These are phyloP conservation scores for Smutsia gigantea DNA, from an alignment of 2,797 vertebrate species.

Conservation along the genomic window DNA sequence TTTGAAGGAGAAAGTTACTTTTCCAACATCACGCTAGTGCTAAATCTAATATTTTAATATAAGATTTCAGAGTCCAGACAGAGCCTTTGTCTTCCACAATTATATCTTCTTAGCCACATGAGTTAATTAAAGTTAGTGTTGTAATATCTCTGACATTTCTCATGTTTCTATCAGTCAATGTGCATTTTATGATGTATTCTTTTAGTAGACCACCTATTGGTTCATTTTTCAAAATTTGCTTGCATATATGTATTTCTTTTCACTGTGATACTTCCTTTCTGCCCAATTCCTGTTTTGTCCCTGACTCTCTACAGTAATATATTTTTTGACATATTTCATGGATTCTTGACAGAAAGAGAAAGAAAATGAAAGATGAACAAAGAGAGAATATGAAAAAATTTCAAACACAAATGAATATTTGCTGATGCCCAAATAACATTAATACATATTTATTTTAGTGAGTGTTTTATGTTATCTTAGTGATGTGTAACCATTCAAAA, in stretches of 20 bases:
- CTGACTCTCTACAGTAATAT: not conserved
- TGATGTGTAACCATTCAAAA: not conserved
- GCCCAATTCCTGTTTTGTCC: not conserved
- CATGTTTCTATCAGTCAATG: not conserved
- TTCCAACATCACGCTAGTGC: not conserved
- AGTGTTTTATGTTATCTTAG: not conserved
- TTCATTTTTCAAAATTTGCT: not conserved
- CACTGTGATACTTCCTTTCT: not conserved
- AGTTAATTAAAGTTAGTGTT: not conserved
- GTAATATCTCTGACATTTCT: not conserved
- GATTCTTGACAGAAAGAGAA: not conserved
- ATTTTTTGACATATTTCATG: not conserved
- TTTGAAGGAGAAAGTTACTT: not conserved
- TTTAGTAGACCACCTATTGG: not conserved
- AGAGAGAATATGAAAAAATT: not conserved
- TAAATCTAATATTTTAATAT: not conserved
- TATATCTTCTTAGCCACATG: not conserved
- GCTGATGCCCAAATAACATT: not conserved
- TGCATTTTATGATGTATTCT: not conserved
- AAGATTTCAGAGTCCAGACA: not conserved
- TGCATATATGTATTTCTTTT: not conserved
- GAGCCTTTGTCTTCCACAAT: not conserved
- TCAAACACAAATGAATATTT: not conserved
- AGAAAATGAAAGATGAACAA: too few relatives aligned
- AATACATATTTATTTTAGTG: not conserved